Base-by-base conservation (phyloP, 1,140 invertebrate species). In the Drosophila tropicalis region DNA sequence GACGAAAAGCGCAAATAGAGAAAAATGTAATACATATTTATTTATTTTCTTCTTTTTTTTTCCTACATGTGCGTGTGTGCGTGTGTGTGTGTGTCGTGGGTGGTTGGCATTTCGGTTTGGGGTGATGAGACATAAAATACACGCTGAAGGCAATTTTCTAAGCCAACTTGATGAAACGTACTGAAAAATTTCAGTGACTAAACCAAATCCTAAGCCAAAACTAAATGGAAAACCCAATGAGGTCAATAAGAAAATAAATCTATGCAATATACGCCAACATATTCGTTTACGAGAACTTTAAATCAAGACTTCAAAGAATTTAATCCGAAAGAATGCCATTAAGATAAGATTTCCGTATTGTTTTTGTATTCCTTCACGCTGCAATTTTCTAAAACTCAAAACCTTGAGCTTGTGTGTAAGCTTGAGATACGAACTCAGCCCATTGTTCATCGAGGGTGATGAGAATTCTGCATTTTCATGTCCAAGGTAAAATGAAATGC, bases 1-100 rank as follows among this genome's bases (percentile, higher is more conserved):
- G 62, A 51, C 44, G 41, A 63, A 63, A 63, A 63, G 62, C 62
- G 62, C 62, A 63, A 63, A 63, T 47, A 44, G 62, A 63, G 62
- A 63, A 63, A 63, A 63, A 51, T 63, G 22, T 29, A 36, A 51
- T 63, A 63, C 41, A 47, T 63, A 47, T 44, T 29, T 47, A 44
- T 51, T 51, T 51, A 51, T 51, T 51, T 51, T 51, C 19, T 51
- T 51, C 44, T 3, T 10, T 51, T 22, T 19, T 7, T 51, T 22
- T 51, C 44, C 5, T 32, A 19, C 34, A 12, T 47, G 19, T 47
- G 6, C 19, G n/a, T 25, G 7, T 41, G 9, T 47, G 9, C n/a
- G n/a, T 17, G 1, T 17, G 7, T 3, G 25, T 17, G 13, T 32
- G 40, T 29, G 25, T 29, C 10, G 9, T 10, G 17, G 19, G 44